Evolutionary conservation across 2,113 vertebrate species (phyloP).

Genomic region (Sylvietta virens): DNA sequence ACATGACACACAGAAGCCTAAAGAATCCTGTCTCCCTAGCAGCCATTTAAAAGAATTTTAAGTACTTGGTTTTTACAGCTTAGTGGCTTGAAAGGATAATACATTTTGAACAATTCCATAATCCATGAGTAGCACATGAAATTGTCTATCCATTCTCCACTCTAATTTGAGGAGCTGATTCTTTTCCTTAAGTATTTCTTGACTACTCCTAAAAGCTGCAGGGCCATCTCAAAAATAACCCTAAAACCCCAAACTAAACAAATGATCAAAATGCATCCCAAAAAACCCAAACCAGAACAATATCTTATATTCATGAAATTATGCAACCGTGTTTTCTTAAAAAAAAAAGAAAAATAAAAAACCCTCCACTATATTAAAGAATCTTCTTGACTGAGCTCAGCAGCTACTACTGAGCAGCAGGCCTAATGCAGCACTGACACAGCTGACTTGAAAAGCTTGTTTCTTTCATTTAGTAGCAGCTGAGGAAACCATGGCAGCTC

Average conservation of each 20-base stretch:
- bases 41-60: neutral
- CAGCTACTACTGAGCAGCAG: neutral
- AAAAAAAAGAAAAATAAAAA: neutral
- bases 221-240: neutral
- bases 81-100: neutral
- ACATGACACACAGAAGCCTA: neutral
- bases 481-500: neutral
- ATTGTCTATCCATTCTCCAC: neutral
- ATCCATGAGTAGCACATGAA: neutral
- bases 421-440: neutral
- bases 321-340: neutral
- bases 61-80: neutral
- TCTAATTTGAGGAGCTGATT: neutral
- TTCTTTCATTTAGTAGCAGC: neutral
- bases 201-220: neutral
- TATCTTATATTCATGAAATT: neutral
- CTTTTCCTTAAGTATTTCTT: neutral
- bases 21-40: neutral
- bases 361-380: accelerated
- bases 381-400: neutral
- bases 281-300: neutral
- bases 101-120: neutral
- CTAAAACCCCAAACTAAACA: neutral
- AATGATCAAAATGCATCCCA: neutral
- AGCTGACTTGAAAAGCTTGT: neutral